A percentile compares a stretch with the other conserved stretches of the same genome.
These are phyloP conservation scores for Styela plicata DNA, from an alignment of 23 tunicate genomes.

Conservation along the genomic window DNA sequence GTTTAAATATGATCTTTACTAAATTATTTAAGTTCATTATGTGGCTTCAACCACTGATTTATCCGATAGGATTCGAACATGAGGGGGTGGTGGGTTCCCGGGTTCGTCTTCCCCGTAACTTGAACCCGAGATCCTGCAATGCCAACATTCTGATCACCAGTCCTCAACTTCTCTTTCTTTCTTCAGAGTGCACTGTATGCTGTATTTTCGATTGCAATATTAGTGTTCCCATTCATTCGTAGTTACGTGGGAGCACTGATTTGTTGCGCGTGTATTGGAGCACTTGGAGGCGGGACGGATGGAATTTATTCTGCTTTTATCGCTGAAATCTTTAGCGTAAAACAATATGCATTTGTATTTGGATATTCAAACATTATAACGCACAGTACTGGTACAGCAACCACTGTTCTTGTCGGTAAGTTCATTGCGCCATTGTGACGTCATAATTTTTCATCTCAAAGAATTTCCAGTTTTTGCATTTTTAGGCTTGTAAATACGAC, in stretches of 20 bases:
- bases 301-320: slow-evolving; percentile 28
- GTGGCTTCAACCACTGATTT: too few relatives aligned
- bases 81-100: too few relatives aligned
- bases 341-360: slow-evolving; percentile 13
- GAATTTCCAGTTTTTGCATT: too few relatives aligned
- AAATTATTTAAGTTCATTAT: too few relatives aligned
- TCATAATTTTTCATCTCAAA: neutral
- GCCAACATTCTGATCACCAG: too few relatives aligned
- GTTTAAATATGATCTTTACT: too few relatives aligned
- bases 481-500: too few relatives aligned
- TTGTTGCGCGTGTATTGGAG: slow-evolving; percentile 21
- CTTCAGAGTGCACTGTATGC: slow-evolving; percentile 21
- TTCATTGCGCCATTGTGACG: too few relatives aligned
- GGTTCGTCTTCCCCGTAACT: too few relatives aligned
- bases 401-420: slow-evolving; percentile 27
- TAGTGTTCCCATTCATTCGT: slow-evolving; percentile 7
- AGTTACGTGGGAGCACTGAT: slow-evolving; percentile 5
- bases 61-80: too few relatives aligned
- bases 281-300: slow-evolving; percentile 26
- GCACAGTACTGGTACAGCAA: slow-evolving; percentile 22
- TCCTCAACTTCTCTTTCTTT: too few relatives aligned
- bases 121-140: too few relatives aligned
- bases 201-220: slow-evolving; percentile 8
- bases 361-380: slow-evolving; percentile 26
- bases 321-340: slow-evolving; percentile 17